Evolutionary conservation across 2,113 vertebrate genomes (phyloP), one percentile per base, ranked within the genome.

Genomic region (Crotalus horridus): DNA sequence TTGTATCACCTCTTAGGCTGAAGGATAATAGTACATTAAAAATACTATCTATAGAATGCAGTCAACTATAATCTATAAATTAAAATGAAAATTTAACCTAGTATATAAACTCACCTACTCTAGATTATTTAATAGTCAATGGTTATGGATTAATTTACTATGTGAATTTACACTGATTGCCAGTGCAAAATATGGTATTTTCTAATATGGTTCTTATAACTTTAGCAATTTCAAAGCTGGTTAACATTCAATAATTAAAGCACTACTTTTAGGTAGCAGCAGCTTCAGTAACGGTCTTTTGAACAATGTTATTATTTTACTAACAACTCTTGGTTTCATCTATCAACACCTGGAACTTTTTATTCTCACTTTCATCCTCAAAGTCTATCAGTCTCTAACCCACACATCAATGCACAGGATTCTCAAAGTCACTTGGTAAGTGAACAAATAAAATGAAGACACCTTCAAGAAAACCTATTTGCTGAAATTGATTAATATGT

Each of bases 341-440:
- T 46, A 24, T 58, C 26, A 59, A 6, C 92, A 93, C 88, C 92
- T 93, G 88, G 92, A 51, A 39, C 89, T 90, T 89, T 90, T 85
- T 64, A 17, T 89, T 93, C 92, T 90, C 92, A 64, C 88, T 93
- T 93, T 93, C 92, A 87, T n/a, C 89, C 92, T 86, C 92, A 93
- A 93, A 56, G n/a, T 29, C 39, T 20, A 33, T 58, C 33, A 21
- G 33, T 81, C 46, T 51, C 43, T 24, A 81, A 39, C 81, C 23
- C 46, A n/a, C 69, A n/a, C 53, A 23, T 1, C 39, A 46, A 33
- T 13, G 9, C 54, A 58, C 92, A 85, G 24, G 56, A 88, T 64
- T 48, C 33, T 64, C 56, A 53, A 29, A 48, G 69, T 21, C 6
- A 21, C 33, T 39, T 39, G 17, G 2, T 17, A 81, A 81, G 33